Base-by-base conservation (phyloP, 2,113 vertebrate species). In the Equus quagga region DNA sequence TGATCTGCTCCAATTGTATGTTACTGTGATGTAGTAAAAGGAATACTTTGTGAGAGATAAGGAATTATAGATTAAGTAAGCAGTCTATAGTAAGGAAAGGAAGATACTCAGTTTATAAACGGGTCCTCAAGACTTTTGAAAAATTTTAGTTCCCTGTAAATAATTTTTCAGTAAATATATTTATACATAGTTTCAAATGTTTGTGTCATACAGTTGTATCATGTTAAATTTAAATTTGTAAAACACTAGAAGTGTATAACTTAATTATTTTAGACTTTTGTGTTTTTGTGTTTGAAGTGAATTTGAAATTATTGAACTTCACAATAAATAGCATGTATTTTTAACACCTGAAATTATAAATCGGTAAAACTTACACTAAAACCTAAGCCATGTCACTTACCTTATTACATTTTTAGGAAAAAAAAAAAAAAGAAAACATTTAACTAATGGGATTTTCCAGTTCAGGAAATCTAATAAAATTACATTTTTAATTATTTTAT, bases 161-260 rank as follows among this genome's bases (percentile, higher is more conserved):
- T 92, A 83, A 73, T 31, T 83, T 92, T 92, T 73, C 65, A 62
- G 36, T 72, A 7, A 8, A 5, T 28, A 2, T 60, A 21, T 41
- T 14, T 54, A 12, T 13, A 33, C 33, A 19, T 65, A 91, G 54
- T 18, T 62, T 60, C 17, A 21, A 75, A 36, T 73, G 62, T 75
- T 83, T 70, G 11, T 82, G 46, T 56, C 49, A 56, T 33, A 15
- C 2, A 67, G 3, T 41, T 54, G 3, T 44, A 23, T 72, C 65
- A 89, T 89, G 72, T 94, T 89, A 64, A 81, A 70, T 83, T 82
- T 82, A 89, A 73, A 89, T 26, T 64, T 75, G 13, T 78, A 51
- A 84, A 85, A 41, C 33, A 70, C 62, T 95, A 49, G 8, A 88
- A 36, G 28, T 33, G 19, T 75, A 46, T 21, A 26, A 8, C 36